Evolutionary conservation across 2,113 vertebrate species (phyloP).

Genomic region (Suncus etruscus): DNA sequence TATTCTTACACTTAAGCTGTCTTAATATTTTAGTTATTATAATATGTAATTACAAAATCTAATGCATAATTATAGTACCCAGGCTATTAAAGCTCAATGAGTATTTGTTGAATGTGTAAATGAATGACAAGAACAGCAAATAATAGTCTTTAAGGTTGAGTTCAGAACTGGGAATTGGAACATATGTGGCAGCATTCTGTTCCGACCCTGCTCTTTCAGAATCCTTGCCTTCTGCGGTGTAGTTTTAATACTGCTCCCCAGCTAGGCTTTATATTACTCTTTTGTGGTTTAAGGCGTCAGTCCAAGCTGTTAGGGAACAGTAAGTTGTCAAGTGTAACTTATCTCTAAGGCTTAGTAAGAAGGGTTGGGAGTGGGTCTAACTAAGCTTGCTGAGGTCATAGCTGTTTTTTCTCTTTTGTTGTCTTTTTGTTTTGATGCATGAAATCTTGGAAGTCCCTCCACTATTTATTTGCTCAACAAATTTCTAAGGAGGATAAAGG

Average conservation of each 20-base stretch:
- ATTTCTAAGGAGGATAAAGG: neutral
- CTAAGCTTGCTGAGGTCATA: neutral
- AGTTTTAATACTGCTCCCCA: neutral
- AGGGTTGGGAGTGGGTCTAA: neutral
- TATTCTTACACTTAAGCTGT: neutral
- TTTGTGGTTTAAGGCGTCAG: neutral
- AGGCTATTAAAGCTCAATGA: neutral
- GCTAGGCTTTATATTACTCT: neutral
- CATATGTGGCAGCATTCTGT: neutral
- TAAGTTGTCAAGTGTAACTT: neutral
- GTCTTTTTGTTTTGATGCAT: neutral
- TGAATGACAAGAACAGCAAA: conserved; percentile 15
- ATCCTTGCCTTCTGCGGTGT: neutral
- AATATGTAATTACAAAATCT: no score
- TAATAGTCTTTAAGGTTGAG: neutral
- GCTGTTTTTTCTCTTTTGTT: neutral
- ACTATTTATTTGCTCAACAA: neutral
- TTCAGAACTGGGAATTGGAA: neutral
- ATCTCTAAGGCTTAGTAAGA: neutral
- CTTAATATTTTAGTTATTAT: neutral
- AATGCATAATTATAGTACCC: neutral
- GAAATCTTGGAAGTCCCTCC: neutral
- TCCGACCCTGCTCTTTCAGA: neutral
- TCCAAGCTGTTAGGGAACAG: neutral
- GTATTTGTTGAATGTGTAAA: neutral